A percentile compares a stretch with the other conserved stretches of the same genome.
These are phyloP conservation scores for Thamnophis elegans DNA, from an alignment of 2,797 vertebrate species.

Conservation along the genomic window DNA sequence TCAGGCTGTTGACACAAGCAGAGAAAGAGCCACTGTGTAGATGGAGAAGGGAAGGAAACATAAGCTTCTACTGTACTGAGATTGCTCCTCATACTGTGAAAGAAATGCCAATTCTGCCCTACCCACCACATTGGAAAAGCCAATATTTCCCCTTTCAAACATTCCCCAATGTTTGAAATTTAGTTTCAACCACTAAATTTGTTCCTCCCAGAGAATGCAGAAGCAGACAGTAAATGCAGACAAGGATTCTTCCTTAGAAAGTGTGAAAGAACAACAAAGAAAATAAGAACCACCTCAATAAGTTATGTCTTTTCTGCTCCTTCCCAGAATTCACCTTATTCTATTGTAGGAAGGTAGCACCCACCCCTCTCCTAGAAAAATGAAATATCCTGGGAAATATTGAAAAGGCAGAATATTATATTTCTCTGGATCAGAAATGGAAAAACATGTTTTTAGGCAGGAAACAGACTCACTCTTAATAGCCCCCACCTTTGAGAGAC, in stretches of 20 bases:
- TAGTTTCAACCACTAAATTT: neutral
- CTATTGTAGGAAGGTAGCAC: neutral
- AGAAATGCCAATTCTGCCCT: constrained; percentile 21
- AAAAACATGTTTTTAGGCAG: too few relatives aligned
- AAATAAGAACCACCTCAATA: neutral
- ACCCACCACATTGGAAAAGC: constrained; percentile 25
- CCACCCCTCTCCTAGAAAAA: too few relatives aligned
- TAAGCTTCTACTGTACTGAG: neutral
- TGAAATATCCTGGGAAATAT: too few relatives aligned
- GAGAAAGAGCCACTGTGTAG: constrained; percentile 49
- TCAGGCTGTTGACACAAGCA: neutral
- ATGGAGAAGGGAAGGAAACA: constrained; percentile 37
- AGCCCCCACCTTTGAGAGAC: too few relatives aligned
- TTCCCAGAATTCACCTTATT: neutral
- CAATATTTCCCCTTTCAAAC: constrained; percentile 24
- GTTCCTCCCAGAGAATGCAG: neutral
- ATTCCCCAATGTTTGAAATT: neutral
- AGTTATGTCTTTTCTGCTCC: neutral
- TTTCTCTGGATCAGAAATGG: too few relatives aligned
- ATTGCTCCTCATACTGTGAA: neutral
- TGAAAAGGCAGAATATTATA: too few relatives aligned
- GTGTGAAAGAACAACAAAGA: neutral
- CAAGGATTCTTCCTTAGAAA: neutral
- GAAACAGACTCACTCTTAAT: too few relatives aligned
- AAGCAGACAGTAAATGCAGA: neutral